Base-by-base conservation (phyloP, 2,797 vertebrate species). In the Cyprinella venusta region DNA sequence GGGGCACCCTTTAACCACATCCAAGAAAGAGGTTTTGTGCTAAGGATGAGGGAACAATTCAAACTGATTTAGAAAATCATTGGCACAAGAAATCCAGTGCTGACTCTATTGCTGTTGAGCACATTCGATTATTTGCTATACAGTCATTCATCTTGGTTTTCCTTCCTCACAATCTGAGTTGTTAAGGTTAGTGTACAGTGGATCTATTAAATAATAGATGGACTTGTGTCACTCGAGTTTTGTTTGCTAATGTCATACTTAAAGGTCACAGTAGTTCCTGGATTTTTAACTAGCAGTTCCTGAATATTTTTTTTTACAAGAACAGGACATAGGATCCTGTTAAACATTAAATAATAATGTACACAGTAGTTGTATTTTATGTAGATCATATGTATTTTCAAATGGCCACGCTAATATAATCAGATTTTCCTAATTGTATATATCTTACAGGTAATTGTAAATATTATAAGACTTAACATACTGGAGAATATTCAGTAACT, bases 11-110 rank as follows among this genome's bases (percentile, higher is more conserved):
- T 68, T 63, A 81, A 72, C 79, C 87, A 75, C 84, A 88, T 90
- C 90, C 85, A 86, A 88, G 86, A 91, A 89, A 90, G 61, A 84
- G 87, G n/a, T 9, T 89, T 90, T 78, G 89, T 67, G 81, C 24
- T 85, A 38, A 82, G 87, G 59, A 76, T 72, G 76, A 87, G 76
- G 48, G 54, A 85, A 64, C 42, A 19, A 81, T 50, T 76, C 64
- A 68, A 64, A 82, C 26, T 90, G 64, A 72, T 85, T 90, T 90
- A 71, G 40, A 81, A 68, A 88, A 82, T 81, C 48, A 16, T 45
- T 54, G 67, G 52, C 36, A 30, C 79, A 86, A 67, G 79, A 30
- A 7, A 81, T 79, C 67, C 50, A 65, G 76, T 16, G 26, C 63
- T 83, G 21, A 9, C 76, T 79, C 84, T 65, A 40, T 78, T 85